Conservation (phyloP, 2,888 invertebrate species). For the Cetonia aurata region DNA sequence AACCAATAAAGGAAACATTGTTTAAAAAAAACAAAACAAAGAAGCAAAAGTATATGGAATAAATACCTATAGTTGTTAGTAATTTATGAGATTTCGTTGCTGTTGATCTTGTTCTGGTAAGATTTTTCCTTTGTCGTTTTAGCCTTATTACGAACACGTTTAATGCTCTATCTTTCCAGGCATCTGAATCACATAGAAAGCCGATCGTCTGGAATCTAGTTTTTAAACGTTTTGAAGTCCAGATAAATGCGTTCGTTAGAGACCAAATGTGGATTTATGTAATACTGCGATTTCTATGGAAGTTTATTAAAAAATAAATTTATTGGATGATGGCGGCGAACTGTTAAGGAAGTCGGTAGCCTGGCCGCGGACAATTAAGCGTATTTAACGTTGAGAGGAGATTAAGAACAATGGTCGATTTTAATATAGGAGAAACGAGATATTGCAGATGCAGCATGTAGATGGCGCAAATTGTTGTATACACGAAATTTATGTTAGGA, state of each 20-base stretch:
- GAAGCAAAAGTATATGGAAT: no score
- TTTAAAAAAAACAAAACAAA: no score
- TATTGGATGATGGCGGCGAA: conserved; percentile 34
- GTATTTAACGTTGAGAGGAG: conserved; percentile 32
- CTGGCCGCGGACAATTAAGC: conserved; percentile 30
- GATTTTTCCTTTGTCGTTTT: conserved; percentile 7
- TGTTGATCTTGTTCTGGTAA: no score
- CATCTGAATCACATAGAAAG: conserved; percentile 30
- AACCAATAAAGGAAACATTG: no score
- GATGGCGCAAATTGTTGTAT: conserved; percentile 41
- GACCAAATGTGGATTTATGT: conserved; percentile 35
- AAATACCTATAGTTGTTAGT: no score
- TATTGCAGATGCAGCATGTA: conserved; percentile 34
- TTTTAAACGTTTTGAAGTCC: conserved; percentile 17
- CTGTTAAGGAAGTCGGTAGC: conserved; percentile 30
- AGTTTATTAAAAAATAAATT: conserved; percentile 40
- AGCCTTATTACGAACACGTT: conserved; percentile 30
- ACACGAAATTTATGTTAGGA: conserved; percentile 39
- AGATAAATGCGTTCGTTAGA: conserved; percentile 25
- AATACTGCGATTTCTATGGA: conserved; percentile 35
- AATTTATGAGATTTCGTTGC: no score
- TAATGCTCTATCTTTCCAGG: conserved; percentile 30
- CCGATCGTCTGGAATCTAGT: conserved; percentile 29
- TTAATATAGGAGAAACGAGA: conserved; percentile 31
- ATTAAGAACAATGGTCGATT: conserved; percentile 39